Evolutionary conservation across 2,113 vertebrate species (phyloP).

Genomic region (Mungos mungo): DNA sequence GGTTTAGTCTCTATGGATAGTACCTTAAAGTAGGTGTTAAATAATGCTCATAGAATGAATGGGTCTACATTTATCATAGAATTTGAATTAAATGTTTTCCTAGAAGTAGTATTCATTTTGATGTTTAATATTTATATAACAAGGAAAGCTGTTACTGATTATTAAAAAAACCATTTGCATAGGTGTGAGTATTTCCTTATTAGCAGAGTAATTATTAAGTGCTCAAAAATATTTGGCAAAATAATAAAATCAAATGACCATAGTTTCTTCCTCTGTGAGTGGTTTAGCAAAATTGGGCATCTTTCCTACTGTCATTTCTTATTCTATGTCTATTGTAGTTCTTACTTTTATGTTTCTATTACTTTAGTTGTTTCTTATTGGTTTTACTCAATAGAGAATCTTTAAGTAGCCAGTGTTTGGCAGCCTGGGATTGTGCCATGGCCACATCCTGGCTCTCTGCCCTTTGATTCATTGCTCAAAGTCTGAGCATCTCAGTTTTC

Average conservation of each 20-base stretch:
- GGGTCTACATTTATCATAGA: neutral
- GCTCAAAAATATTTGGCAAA: neutral
- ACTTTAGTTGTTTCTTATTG: neutral
- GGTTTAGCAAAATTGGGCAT: neutral
- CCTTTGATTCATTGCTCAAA: neutral
- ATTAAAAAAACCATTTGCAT: neutral
- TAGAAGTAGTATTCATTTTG: neutral
- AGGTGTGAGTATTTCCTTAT: neutral
- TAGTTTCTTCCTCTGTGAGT: neutral
- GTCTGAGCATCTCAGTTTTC: neutral
- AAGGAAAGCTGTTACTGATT: neutral
- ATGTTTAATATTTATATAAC: neutral
- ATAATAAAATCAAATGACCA: neutral
- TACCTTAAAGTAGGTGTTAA: neutral
- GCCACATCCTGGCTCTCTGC: neutral
- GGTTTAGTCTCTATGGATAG: neutral
- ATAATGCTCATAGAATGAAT: neutral
- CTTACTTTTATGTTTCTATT: neutral
- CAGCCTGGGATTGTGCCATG: neutral
- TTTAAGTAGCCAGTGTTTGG: neutral
- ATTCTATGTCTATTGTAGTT: neutral
- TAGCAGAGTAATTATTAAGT: neutral
- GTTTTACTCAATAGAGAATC: neutral
- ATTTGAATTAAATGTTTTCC: neutral
- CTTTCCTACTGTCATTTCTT: neutral